A percentile compares a stretch with the other conserved stretches of the same genome.
phyloP scores from a whole-genome alignment of 2,888 invertebrate genomes.

The Drosophila robusta region DNA sequence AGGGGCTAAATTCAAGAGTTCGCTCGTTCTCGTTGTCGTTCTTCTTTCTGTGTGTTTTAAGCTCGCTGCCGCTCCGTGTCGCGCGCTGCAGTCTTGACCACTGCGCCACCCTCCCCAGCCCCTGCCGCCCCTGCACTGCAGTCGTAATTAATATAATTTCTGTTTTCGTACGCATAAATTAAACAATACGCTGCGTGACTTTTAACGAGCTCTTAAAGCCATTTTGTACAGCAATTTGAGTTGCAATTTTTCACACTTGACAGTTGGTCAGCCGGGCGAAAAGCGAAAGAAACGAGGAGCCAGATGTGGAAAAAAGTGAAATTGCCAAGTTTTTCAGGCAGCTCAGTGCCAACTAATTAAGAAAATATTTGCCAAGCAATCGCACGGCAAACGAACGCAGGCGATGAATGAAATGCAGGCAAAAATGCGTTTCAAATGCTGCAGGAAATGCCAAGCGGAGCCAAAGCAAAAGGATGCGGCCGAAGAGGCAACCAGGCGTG shows the following conservation, averaged over 20 bases:
- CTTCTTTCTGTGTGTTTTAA: constrained; percentile 9
- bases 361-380: constrained; percentile 75
- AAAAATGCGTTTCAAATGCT: constrained; percentile 52
- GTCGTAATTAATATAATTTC: constrained; percentile 79
- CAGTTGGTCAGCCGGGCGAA: constrained; percentile 57
- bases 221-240: constrained; percentile 79
- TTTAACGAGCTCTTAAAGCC: constrained; percentile 77
- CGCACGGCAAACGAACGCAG: constrained; percentile 43
- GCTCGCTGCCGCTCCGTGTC: constrained; percentile 53
- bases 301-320: constrained; percentile 3
- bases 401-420: constrained; percentile 20
- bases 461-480: constrained; percentile 36
- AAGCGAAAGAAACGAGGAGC: not conserved
- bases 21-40: constrained; percentile 13
- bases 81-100: constrained; percentile 8
- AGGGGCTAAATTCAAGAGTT: constrained; percentile 37
- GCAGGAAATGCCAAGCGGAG: constrained; percentile 46
- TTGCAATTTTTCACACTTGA: constrained; percentile 78
- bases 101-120: not conserved
- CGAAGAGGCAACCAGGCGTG: constrained; percentile 53
- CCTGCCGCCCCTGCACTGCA: constrained; percentile 35
- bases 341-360: constrained; percentile 70
- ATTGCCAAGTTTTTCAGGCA: constrained; percentile 38
- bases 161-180: constrained; percentile 79
- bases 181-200: constrained; percentile 75